Base-by-base conservation (phyloP, 2,113 vertebrate genomes). In the Chionomys nivalis region DNA sequence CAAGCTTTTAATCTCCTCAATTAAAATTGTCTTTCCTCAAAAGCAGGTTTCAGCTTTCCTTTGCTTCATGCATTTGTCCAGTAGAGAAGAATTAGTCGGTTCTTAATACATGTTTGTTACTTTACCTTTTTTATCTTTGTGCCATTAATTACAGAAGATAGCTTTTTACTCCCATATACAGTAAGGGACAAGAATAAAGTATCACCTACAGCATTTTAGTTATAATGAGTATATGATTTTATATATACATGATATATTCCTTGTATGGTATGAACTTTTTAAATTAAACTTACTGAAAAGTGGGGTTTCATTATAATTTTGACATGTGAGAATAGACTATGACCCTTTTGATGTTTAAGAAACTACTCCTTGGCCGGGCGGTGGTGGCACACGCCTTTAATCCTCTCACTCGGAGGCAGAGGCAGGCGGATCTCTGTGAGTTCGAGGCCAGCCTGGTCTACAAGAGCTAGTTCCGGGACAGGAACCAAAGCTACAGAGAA, bases 301-400 rank as follows among this genome's bases (percentile, higher is more conserved):
- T 49, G 42, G n/a, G 33, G 72, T 96, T 96, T 96, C 91, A 93
- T 79, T 94, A 92, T 72, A 87, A 72, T 55, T 90, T 91, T 39
- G 93, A 82, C 94, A 90, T 92, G 87, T 94, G 79, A 66, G 91
- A 96, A 76, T 47, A 94, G 87, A 39, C 44, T 87, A 95, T 63
- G 92, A 93, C 66, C 14, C 14, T 94, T 94, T 47, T 91, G 61
- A 95, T 78, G 31, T 82, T 93, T 61, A 83, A 28, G 7, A 61
- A 82, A 39, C 58, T 26, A 61, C 24, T 39, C 2, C 55, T 82
- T 55, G n/a, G n/a, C n/a, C n/a, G n/a, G n/a, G n/a, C n/a, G n/a
- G n/a, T n/a, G n/a, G n/a, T n/a, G n/a, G n/a, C n/a, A n/a, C n/a
- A n/a, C n/a, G n/a, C n/a, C n/a, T n/a, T n/a, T n/a, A n/a, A n/a